These are phyloP conservation scores for Actinernus sp. DNA, from an alignment of 92 coral and sea anemone species.

Conservation along the genomic window DNA sequence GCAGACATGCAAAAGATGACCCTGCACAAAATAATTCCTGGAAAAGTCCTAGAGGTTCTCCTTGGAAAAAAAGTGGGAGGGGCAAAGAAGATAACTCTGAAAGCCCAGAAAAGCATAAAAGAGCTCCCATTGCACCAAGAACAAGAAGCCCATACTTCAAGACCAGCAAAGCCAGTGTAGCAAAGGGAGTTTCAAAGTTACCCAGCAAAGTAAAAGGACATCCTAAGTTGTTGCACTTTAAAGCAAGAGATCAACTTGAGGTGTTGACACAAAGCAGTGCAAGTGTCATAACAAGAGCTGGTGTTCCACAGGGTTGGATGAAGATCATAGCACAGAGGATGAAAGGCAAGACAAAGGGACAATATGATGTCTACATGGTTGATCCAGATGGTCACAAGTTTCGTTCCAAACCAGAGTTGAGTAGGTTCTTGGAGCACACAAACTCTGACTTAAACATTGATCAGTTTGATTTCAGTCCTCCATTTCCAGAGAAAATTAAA, in stretches of 20 bases:
- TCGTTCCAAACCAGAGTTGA: conserved; percentile 49
- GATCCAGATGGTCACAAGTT: conserved; percentile 47
- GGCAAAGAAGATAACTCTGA: no score
- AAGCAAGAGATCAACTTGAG: not conserved
- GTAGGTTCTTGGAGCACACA: conserved; percentile 9
- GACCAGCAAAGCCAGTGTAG: not conserved
- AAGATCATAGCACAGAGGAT: conserved; percentile 32
- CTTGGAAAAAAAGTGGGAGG: no score
- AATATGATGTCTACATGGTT: conserved; percentile 58
- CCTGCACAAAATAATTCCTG: no score
- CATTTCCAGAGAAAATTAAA: not conserved
- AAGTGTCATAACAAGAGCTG: not conserved
- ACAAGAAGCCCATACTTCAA: no score
- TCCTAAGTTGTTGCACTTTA: not conserved
- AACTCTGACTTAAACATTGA: conserved; percentile 1
- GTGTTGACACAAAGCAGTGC: not conserved
- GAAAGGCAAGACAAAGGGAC: conserved; percentile 28
- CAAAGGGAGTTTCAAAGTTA: not conserved
- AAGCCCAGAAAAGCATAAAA: no score
- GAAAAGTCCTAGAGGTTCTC: no score
- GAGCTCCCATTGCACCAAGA: no score
- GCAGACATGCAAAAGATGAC: no score
- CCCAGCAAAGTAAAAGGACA: not conserved
- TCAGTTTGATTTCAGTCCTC: conserved; percentile 8
- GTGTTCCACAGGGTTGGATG: conserved; percentile 53